phyloP scores from a whole-genome alignment of 2,113 vertebrate genomes.

The Ictidomys tridecemlineatus region DNA sequence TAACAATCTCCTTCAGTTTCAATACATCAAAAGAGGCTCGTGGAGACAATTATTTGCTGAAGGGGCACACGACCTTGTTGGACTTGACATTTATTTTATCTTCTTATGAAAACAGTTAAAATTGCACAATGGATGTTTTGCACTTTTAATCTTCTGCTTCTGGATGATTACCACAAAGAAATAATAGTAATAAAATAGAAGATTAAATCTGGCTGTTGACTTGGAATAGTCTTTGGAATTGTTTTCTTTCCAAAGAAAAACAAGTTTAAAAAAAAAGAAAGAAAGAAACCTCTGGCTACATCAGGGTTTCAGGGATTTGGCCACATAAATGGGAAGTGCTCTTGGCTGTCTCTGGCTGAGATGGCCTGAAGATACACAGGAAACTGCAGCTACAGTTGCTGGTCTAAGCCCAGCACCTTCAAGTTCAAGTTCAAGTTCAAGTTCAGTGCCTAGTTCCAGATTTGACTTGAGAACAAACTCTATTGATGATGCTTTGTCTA shows the following conservation, averaged over 20 bases:
- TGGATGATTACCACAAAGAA: constrained; percentile 73
- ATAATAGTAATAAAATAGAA: constrained; percentile 64
- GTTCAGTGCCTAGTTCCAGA: background rate
- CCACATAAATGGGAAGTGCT: background rate
- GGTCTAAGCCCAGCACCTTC: background rate
- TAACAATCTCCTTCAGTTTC: constrained; percentile 72
- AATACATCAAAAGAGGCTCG: constrained; percentile 72
- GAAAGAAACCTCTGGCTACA: background rate
- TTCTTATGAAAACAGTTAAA: constrained; percentile 79
- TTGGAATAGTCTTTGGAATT: constrained; percentile 65
- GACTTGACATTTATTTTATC: constrained; percentile 81
- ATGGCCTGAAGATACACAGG: background rate
- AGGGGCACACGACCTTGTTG: constrained; percentile 68
- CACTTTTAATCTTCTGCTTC: constrained; percentile 72
- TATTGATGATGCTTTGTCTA: background rate
- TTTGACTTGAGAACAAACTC: background rate
- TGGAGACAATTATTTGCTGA: constrained; percentile 79
- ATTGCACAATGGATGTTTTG: constrained; percentile 74
- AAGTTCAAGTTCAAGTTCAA: background rate
- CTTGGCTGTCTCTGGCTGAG: background rate
- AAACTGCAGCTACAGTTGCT: background rate
- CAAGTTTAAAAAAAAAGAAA: background rate
- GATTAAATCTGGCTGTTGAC: constrained; percentile 71
- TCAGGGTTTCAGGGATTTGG: background rate
- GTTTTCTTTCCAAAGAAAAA: constrained; percentile 15